Conservation (phyloP, 2,113 vertebrate genomes). For the Plotosus lineatus region DNA sequence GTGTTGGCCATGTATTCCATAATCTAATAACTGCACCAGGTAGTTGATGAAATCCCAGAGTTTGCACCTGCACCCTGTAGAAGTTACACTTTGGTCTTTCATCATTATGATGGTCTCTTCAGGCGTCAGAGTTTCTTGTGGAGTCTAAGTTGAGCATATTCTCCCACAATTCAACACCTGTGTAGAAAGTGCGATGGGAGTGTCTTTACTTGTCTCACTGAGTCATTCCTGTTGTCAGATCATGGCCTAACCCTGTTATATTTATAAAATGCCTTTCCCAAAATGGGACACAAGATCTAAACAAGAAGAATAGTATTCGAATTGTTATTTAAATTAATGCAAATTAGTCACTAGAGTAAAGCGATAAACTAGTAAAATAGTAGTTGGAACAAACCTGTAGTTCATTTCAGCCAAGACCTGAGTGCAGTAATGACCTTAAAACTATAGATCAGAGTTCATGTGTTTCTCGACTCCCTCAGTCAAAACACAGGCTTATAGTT, state of each 20-base stretch:
- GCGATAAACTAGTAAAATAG: no score
- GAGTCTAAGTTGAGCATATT: background rate
- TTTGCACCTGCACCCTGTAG: background rate
- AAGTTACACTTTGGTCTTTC: conserved; percentile 7
- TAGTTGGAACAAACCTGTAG: background rate
- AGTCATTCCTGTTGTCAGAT: conserved; percentile 1
- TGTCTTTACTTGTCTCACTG: background rate
- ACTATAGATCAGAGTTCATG: background rate
- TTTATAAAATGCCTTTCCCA: background rate
- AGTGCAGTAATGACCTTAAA: background rate
- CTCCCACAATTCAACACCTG: background rate
- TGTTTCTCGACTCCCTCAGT: background rate
- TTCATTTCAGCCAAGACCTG: background rate
- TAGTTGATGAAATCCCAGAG: conserved; percentile 5
- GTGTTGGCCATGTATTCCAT: background rate
- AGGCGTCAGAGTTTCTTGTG: background rate
- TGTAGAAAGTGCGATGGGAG: background rate
- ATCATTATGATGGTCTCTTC: background rate
- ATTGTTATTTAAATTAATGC: no score
- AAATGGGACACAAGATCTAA: background rate
- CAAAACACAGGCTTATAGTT: background rate
- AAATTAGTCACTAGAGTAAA: background rate
- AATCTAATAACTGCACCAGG: background rate
- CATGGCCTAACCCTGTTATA: conserved; percentile 1
- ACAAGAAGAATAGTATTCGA: background rate